Evolutionary conservation across 2,888 invertebrate genomes (phyloP), one percentile per base, ranked within the genome.

Genomic region (Lasioglossum villosulum): DNA sequence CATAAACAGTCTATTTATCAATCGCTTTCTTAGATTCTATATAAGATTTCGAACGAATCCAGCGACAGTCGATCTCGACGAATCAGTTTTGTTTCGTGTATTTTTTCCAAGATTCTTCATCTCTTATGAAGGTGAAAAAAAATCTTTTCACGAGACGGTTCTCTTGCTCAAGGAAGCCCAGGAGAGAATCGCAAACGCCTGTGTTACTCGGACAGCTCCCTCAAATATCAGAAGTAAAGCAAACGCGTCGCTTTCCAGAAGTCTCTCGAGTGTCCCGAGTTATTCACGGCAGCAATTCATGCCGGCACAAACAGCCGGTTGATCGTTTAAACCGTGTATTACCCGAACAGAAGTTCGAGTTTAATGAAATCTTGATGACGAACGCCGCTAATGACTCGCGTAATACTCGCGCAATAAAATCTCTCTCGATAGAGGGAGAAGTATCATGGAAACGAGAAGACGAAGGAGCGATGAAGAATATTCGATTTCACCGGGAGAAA

Each of bases 341-440:
- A 30, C 27, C 16, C 30, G 59, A 30, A 14, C 30, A 63, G 27
- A 63, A 16, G 59, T 63, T 16, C 16, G 5, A 63, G 59, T 63
- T 63, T 63, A 63, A 63, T 63, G 59, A 63, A 63, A 63, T 63
- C 59, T 63, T 30, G 6, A 16, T 39, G 39, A 30, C 52, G n/a
- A 19, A 10, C 59, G 30, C 59, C 30, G 30, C 59, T 63, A 63
- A 63, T 30, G 59, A 63, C 30, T 63, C 59, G 59, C 59, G 6
- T 63, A 30, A 63, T 63, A 63, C 27, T n/a, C 16, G 59, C 59
- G 59, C 59, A 30, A 63, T 63, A 63, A 63, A 63, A 63, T 63
- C 30, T 30, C 59, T 6, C 59, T 30, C 30, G 59, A 63, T 27
- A 63, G 59, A 4, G 23, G 10, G 10, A 10, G 52, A 23, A 10